phyloP scores from a whole-genome alignment of 1,140 invertebrate genomes.

The Proctacanthus coquilletti region DNA sequence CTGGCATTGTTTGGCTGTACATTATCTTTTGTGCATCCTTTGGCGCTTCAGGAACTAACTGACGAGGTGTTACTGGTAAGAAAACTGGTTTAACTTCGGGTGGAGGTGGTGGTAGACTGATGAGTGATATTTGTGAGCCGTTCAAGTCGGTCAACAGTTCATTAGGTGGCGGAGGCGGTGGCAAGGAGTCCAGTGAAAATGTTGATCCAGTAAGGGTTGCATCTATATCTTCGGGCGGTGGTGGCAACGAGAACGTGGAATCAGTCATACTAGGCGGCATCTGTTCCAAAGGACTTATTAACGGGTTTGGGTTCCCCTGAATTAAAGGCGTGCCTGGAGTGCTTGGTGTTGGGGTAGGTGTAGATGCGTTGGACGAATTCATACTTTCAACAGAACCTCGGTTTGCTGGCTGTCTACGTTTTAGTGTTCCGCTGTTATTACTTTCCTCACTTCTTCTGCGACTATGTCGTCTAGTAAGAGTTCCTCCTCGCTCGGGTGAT shows the following conservation, averaged over 20 bases:
- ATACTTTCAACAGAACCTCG: constrained; percentile 24
- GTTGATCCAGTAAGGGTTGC: constrained; percentile 51
- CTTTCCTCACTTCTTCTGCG: constrained; percentile 40
- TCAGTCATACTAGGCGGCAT: constrained; percentile 28
- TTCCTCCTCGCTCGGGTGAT: constrained; percentile 30
- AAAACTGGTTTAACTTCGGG: constrained; percentile 30
- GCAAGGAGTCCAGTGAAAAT: constrained; percentile 56
- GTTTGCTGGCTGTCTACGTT: constrained; percentile 31
- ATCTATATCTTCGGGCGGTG: constrained; percentile 23
- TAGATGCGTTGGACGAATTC: constrained; percentile 20
- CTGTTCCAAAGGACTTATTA: constrained; percentile 1
- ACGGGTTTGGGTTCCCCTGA: neutral
- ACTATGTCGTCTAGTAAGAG: constrained; percentile 38
- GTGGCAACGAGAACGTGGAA: constrained; percentile 36
- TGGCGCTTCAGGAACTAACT: constrained; percentile 1
- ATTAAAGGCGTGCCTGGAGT: constrained; percentile 19
- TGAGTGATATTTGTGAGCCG: constrained; percentile 47
- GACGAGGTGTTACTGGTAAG: constrained; percentile 12
- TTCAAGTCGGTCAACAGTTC: constrained; percentile 42
- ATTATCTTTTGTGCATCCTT: constrained; percentile 3
- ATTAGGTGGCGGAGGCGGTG: constrained; percentile 56
- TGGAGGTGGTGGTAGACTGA: constrained; percentile 51
- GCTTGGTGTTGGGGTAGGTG: constrained; percentile 25
- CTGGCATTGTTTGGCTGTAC: constrained; percentile 13
- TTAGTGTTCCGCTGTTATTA: constrained; percentile 45